phyloP scores from a whole-genome alignment of 2,113 vertebrate species.

The Hippotragus niger region DNA sequence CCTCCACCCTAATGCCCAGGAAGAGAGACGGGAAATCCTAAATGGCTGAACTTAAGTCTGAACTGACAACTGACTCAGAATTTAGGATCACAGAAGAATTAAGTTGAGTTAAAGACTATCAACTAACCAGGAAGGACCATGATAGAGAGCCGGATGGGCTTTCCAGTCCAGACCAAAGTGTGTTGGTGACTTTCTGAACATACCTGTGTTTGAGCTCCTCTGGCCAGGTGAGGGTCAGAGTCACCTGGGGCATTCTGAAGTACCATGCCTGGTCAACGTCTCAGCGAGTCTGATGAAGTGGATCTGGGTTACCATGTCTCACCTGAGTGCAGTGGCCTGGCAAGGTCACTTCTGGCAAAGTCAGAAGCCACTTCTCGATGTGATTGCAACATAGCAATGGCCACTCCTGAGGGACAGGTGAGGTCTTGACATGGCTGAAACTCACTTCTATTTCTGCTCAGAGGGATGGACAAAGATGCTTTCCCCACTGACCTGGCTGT shows the following conservation, averaged over 20 bases:
- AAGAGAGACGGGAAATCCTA: neutral
- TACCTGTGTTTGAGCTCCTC: neutral
- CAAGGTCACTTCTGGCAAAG: neutral
- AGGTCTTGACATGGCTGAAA: neutral
- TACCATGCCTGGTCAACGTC: fast-evolving
- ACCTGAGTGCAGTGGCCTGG: neutral
- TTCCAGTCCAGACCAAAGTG: no score
- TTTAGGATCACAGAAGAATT: neutral
- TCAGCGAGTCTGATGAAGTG: neutral
- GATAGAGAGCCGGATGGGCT: neutral
- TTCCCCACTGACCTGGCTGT: neutral
- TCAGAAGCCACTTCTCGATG: neutral
- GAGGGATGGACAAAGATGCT: neutral
- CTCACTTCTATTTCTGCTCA: neutral
- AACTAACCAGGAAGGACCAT: neutral
- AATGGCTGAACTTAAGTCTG: neutral
- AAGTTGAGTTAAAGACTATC: neutral
- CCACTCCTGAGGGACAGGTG: neutral
- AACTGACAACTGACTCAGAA: neutral
- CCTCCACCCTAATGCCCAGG: neutral
- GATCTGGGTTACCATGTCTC: neutral
- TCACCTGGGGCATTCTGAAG: neutral
- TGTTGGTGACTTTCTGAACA: neutral
- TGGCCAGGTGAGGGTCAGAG: neutral
- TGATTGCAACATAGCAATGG: no score